Conservation (phyloP, 2,797 vertebrate species). For the Esox lucius region DNA sequence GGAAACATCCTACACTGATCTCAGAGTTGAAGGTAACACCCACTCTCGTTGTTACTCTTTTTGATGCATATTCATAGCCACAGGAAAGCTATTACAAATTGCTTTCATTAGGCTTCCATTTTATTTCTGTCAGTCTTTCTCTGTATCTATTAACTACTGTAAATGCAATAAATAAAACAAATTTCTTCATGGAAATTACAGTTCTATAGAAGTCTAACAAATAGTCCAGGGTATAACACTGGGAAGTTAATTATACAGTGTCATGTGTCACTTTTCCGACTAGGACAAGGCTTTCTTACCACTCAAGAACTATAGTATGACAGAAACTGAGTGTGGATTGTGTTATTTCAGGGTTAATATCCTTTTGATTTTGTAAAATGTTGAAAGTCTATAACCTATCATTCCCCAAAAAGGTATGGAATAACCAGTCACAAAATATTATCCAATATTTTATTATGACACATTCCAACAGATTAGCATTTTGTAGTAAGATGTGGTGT, state of each 20-base stretch:
- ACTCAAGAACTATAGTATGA: neutral
- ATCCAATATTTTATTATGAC: neutral
- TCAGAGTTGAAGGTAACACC: constrained; percentile 42
- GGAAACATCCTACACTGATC: constrained; percentile 46
- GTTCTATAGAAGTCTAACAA: neutral
- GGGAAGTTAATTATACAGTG: neutral
- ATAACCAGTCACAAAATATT: neutral
- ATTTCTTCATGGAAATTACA: neutral
- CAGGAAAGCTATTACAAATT: constrained; percentile 37
- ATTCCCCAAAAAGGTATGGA: neutral
- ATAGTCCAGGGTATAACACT: neutral
- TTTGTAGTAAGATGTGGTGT: neutral
- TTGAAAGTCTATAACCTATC: neutral
- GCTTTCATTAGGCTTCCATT: constrained; percentile 30
- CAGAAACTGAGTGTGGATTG: neutral
- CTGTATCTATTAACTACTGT: neutral
- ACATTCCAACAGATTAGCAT: neutral
- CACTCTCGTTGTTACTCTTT: constrained; percentile 33
- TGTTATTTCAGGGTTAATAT: neutral
- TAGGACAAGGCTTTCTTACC: neutral
- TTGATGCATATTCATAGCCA: constrained; percentile 31
- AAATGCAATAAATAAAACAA: neutral
- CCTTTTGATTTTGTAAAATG: neutral
- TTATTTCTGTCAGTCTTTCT: constrained; percentile 17
- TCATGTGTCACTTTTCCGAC: neutral